Conservation (phyloP, 2,888 invertebrate species). For the Pseudolycoriella hygida region DNA sequence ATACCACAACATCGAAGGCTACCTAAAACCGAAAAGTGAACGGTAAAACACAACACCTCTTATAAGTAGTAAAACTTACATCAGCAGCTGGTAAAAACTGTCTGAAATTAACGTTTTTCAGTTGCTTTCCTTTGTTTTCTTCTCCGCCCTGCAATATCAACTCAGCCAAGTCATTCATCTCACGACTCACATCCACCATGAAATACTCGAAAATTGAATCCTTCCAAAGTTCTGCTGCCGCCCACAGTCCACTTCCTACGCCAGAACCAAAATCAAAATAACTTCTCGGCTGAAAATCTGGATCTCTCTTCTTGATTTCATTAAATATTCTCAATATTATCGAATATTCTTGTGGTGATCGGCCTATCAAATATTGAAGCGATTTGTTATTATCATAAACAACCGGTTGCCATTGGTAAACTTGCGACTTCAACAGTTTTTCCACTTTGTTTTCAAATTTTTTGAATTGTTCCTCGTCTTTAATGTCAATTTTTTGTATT, state of each 20-base stretch:
- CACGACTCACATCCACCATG: conserved; percentile 62
- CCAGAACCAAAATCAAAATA: conserved; percentile 90
- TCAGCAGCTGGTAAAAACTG: conserved; percentile 58
- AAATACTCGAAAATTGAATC: conserved; percentile 60
- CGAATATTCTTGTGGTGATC: conserved; percentile 61
- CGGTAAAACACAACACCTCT: conserved; percentile 6
- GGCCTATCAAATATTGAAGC: conserved; percentile 49
- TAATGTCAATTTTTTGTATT: no score
- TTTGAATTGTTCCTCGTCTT: no score
- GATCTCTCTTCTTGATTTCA: conserved; percentile 48
- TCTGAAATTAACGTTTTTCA: conserved; percentile 50
- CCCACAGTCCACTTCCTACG: conserved; percentile 75
- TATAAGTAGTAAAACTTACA: conserved; percentile 11
- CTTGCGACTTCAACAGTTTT: conserved; percentile 7
- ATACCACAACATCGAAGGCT: conserved; percentile 62
- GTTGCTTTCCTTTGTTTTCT: conserved; percentile 37
- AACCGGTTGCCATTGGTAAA: conserved; percentile 59
- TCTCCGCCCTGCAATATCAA: conserved; percentile 48
- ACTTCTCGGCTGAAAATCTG: conserved; percentile 49
- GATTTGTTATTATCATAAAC: conserved; percentile 45
- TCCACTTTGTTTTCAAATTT: no score
- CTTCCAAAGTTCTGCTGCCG: conserved; percentile 54
- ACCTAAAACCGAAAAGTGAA: conserved; percentile 24
- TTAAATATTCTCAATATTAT: conserved; percentile 48
- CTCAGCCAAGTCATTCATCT: conserved; percentile 70